phyloP scores from a whole-genome alignment of 2,113 vertebrate species.

The Struthio camelus region DNA sequence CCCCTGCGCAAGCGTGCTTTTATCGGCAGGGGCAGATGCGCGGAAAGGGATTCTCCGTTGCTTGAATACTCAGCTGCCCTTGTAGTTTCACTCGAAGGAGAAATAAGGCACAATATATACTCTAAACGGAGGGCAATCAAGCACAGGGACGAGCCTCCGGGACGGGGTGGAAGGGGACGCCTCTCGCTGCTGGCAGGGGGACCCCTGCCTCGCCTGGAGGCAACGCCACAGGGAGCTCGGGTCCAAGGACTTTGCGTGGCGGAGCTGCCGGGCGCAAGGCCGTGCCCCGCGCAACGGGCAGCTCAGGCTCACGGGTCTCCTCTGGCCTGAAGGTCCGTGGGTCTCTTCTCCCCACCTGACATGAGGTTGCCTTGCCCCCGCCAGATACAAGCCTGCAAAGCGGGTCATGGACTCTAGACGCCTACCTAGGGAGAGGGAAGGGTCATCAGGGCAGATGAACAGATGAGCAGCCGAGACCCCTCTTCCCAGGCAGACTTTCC shows the following conservation, averaged over 20 bases:
- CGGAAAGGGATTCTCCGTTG: not conserved
- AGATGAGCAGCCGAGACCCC: not conserved
- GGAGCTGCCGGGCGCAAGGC: not conserved
- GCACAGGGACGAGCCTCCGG: not conserved
- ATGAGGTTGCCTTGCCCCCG: not conserved
- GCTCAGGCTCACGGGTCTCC: accelerated
- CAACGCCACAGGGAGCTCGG: accelerated
- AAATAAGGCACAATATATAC: slow-evolving; percentile 43
- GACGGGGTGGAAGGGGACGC: not conserved
- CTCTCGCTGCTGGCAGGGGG: not conserved
- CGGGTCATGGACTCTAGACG: not conserved
- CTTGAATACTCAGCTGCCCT: not conserved
- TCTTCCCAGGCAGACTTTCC: not conserved
- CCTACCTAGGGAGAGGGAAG: not conserved
- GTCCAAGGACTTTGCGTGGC: not conserved
- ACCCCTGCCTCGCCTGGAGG: not conserved
- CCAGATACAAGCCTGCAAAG: not conserved
- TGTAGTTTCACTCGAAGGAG: not conserved
- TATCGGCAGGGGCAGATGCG: not conserved
- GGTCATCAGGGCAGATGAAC: not conserved
- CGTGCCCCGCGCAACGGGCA: not conserved
- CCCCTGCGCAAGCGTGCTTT: not conserved
- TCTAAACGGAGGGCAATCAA: not conserved
- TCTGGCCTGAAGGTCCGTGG: not conserved
- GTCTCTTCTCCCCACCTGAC: not conserved